Percentiles rank a stretch among this genome's conserved stretches.
Conservation (phyloP, 2,888 invertebrate genomes). For the Lasioglossum leucozonium region DNA sequence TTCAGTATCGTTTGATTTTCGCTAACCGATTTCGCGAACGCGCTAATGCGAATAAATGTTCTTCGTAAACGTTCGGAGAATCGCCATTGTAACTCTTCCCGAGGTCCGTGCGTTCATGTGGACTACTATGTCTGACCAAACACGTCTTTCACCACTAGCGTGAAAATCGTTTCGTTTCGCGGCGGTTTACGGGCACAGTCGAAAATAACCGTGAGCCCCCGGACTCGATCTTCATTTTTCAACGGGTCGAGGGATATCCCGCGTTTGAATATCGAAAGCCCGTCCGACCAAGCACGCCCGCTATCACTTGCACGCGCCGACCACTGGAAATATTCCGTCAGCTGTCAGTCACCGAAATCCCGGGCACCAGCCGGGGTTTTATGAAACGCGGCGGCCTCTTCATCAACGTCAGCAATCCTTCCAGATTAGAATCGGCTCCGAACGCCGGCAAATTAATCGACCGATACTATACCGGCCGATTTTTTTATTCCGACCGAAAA, state of each 20-base stretch:
- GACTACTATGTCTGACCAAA: not conserved
- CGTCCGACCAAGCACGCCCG: constrained; percentile 41
- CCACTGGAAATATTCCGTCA: constrained; percentile 48
- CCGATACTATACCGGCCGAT: not conserved
- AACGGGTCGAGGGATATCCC: constrained; percentile 3
- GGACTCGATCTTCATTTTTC: constrained; percentile 6
- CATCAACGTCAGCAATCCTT: constrained; percentile 32
- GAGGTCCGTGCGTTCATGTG: not conserved
- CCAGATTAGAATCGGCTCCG: not conserved
- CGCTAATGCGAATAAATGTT: too few relatives aligned
- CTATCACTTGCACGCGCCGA: constrained; percentile 47
- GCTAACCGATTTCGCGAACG: too few relatives aligned
- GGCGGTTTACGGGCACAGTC: not conserved
- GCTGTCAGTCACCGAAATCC: constrained; percentile 28
- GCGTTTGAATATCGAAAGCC: constrained; percentile 11
- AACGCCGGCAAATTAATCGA: constrained; percentile 2
- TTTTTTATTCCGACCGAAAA: not conserved
- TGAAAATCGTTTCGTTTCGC: not conserved
- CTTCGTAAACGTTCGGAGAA: too few relatives aligned
- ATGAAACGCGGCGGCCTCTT: constrained; percentile 24
- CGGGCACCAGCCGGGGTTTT: constrained; percentile 12
- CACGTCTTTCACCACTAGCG: not conserved
- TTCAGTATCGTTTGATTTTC: too few relatives aligned
- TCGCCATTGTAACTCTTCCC: too few relatives aligned
- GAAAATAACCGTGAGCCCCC: not conserved